Conservation (phyloP, 35 echinoderm and acorn worm genomes). For the Lytechinus variegatus region DNA sequence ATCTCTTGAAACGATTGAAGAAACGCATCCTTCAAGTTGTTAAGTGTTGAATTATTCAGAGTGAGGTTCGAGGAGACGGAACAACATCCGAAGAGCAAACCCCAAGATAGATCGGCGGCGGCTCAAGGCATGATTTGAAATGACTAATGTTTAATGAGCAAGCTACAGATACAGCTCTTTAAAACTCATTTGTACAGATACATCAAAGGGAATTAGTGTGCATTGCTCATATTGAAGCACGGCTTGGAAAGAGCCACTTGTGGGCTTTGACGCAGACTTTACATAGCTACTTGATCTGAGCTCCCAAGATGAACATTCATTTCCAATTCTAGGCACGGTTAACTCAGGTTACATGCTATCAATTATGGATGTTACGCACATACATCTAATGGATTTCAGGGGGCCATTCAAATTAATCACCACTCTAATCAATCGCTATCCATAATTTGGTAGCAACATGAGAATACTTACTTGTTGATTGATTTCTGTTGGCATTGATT, state of each 20-base stretch:
- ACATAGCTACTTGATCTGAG: background rate
- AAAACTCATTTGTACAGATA: slow-evolving; percentile 5
- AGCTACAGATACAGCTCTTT: background rate
- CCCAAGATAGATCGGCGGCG: background rate
- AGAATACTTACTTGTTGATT: background rate
- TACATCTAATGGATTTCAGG: background rate
- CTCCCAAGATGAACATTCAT: background rate
- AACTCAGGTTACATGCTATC: background rate
- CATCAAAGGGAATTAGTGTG: background rate
- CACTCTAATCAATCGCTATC: background rate
- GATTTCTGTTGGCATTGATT: background rate
- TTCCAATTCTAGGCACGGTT: background rate
- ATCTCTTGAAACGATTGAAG: background rate
- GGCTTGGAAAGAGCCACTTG: background rate
- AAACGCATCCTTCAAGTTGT: slow-evolving; percentile 1
- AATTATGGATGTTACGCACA: background rate
- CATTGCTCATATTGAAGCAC: background rate
- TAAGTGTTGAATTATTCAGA: background rate
- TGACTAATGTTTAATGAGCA: background rate
- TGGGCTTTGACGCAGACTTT: background rate
- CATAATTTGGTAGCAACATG: background rate
- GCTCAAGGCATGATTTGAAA: background rate
- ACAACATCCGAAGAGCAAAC: background rate
- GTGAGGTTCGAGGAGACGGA: background rate
- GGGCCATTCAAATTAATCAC: background rate